Evolutionary conservation across 2,888 invertebrate genomes (phyloP).

Genomic region (Aporophyla lueneburgensis): DNA sequence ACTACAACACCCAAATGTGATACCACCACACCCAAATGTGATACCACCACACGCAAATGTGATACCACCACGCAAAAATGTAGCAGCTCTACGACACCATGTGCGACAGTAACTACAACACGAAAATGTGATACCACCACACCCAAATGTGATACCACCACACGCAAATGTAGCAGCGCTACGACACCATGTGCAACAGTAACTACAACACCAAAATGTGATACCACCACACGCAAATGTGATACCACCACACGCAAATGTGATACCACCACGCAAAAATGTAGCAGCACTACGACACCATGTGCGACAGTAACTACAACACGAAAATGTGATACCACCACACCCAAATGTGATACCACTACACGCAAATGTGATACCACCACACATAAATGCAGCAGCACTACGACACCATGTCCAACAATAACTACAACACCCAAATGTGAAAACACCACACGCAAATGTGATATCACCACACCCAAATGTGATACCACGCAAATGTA

Average conservation of each 20-base stretch:
- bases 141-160: not conserved
- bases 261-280: not conserved
- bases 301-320: not conserved
- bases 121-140: too few species aligned
- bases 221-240: not conserved
- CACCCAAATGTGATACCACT: too few species aligned
- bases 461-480: not conserved
- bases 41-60: not conserved
- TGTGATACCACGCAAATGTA: not conserved
- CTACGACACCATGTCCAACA: not conserved
- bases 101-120: not conserved
- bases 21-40: too few species aligned
- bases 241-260: too few species aligned
- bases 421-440: not conserved
- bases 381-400: not conserved
- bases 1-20: too few species aligned
- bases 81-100: not conserved
- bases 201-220: too few species aligned
- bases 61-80: not conserved
- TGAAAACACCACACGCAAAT: not conserved
- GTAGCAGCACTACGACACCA: not conserved
- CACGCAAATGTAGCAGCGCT: not conserved
- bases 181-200: not conserved
- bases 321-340: not conserved
- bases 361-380: not conserved